These are phyloP conservation scores for Scylla paramamosain DNA, from an alignment of 1,140 invertebrate species.

Conservation along the genomic window DNA sequence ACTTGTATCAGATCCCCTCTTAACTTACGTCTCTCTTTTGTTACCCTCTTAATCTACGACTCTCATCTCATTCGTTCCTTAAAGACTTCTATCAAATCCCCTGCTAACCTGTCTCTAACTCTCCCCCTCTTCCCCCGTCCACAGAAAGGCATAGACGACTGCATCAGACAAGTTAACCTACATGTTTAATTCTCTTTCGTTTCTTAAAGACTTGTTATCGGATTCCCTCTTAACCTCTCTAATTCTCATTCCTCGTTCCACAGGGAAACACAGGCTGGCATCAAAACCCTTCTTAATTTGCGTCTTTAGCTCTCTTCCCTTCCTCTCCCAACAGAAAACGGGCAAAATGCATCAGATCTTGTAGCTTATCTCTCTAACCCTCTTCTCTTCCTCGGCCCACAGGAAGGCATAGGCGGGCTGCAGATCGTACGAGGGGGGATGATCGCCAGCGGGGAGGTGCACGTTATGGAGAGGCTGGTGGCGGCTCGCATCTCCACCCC, in stretches of 20 bases:
- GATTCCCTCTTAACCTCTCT: no score
- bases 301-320: not conserved
- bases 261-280: no score
- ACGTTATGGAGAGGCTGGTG: conserved; percentile 62
- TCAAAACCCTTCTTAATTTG: not conserved
- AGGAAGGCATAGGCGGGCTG: conserved; percentile 66
- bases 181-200: not conserved
- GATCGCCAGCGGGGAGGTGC: conserved; percentile 64
- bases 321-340: not conserved
- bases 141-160: no score
- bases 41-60: no score
- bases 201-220: not conserved
- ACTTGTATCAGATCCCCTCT: no score
- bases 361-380: not conserved
- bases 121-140: no score
- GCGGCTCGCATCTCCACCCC: conserved; percentile 58
- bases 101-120: no score
- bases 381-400: conserved; percentile 8
- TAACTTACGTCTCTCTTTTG: no score
- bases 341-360: not conserved
- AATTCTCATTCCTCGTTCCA: no score
- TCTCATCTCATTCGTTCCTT: no score
- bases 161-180: no score
- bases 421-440: conserved; percentile 62
- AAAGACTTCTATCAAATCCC: no score